phyloP scores from a whole-genome alignment of 2,797 vertebrate species.

The Micromesistius poutassou region DNA sequence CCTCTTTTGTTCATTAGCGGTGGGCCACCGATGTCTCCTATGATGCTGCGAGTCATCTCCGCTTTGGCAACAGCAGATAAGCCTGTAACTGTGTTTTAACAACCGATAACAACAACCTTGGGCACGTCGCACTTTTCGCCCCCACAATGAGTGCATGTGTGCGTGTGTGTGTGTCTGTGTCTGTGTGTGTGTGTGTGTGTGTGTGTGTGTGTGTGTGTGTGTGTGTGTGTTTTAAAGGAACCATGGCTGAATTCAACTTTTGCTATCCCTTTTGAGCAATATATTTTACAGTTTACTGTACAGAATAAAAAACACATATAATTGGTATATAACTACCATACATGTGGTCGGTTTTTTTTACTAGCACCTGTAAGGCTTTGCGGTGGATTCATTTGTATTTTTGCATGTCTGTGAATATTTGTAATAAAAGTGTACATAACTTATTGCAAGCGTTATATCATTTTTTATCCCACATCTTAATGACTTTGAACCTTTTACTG shows the following conservation, averaged over 20 bases:
- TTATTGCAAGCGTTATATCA: slow-evolving; percentile 43
- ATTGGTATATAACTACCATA: too few species aligned
- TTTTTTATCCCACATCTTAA: slow-evolving; percentile 16
- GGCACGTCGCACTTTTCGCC: slow-evolving; percentile 39
- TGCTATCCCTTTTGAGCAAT: slow-evolving; percentile 35
- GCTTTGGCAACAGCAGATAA: slow-evolving; percentile 52
- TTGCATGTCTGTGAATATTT: slow-evolving; percentile 71
- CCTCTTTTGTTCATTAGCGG: slow-evolving; percentile 48
- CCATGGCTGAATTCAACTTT: slow-evolving; percentile 17
- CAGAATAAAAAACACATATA: not conserved
- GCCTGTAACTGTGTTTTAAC: slow-evolving; percentile 53
- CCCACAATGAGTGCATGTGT: slow-evolving; percentile 27
- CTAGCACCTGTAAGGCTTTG: slow-evolving; percentile 52
- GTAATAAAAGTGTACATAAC: slow-evolving; percentile 78
- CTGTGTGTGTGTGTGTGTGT: slow-evolving; percentile 19
- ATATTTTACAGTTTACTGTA: slow-evolving; percentile 48
- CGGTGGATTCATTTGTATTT: slow-evolving; percentile 45
- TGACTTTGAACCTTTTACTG: not conserved
- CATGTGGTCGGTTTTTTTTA: slow-evolving; percentile 28
- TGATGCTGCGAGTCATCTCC: slow-evolving; percentile 57
- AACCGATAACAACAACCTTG: slow-evolving; percentile 44
- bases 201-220: slow-evolving; percentile 29
- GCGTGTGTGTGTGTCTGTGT: slow-evolving; percentile 7
- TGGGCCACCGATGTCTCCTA: slow-evolving; percentile 49
- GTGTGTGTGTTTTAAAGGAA: slow-evolving; percentile 8